These are phyloP conservation scores for Sebastes cheni DNA, from an alignment of 2,797 vertebrate genomes.

Conservation along the genomic window DNA sequence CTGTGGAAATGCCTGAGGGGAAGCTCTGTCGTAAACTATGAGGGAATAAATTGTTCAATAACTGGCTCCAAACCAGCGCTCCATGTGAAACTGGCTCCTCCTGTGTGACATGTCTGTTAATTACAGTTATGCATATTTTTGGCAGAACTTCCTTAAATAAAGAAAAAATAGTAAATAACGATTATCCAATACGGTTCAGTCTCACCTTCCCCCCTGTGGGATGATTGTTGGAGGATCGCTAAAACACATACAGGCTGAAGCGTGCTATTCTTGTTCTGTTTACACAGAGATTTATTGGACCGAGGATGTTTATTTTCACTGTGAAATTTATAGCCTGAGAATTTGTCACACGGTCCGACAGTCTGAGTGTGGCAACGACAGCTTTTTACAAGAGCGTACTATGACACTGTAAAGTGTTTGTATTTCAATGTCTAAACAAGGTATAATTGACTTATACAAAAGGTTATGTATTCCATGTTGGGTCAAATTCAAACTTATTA, in stretches of 20 bases:
- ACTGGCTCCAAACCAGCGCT: conserved; percentile 42
- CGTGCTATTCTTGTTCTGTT: conserved; percentile 28
- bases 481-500: not conserved
- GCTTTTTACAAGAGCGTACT: not conserved
- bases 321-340: conserved; percentile 18
- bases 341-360: not conserved
- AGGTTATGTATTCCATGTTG: not conserved
- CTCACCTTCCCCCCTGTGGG: not conserved
- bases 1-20: conserved; percentile 44
- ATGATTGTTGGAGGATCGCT: conserved; percentile 44
- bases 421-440: not conserved
- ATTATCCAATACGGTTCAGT: conserved; percentile 1
- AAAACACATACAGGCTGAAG: conserved; percentile 34
- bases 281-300: conserved; percentile 39
- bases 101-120: conserved; percentile 37
- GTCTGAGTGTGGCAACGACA: not conserved
- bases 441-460: not conserved
- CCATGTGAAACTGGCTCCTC: conserved; percentile 12
- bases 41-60: conserved; percentile 59
- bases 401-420: not conserved
- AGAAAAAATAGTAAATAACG: conserved; percentile 5
- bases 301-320: conserved; percentile 33
- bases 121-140: conserved; percentile 30
- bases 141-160: conserved; percentile 10
- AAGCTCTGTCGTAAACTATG: conserved; percentile 40